A percentile compares a stretch with the other conserved stretches of the same genome.
Evolutionary conservation across 2,797 vertebrate species (phyloP).

Genomic region (Dryobates pubescens): DNA sequence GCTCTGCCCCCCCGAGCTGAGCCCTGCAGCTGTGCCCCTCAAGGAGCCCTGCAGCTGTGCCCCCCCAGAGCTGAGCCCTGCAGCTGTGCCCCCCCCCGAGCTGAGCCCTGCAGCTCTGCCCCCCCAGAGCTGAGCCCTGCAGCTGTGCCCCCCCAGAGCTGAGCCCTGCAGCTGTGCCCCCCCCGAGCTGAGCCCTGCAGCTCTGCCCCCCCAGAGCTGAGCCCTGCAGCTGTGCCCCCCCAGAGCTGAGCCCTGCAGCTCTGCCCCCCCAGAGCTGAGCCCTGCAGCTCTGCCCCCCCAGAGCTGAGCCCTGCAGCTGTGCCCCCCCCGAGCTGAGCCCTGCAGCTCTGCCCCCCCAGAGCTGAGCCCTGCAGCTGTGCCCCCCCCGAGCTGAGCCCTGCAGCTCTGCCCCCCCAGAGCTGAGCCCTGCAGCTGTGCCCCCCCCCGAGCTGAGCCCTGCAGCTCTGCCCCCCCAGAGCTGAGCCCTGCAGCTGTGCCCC

Average conservation of each 20-base stretch:
- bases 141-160: no score
- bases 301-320: not conserved
- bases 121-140: not conserved
- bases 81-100: no score
- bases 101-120: no score
- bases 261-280: not conserved
- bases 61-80: not conserved
- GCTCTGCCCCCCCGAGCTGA: no score
- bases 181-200: no score
- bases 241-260: not conserved
- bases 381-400: no score
- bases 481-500: not conserved
- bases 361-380: not conserved
- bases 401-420: not conserved
- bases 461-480: not conserved
- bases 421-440: not conserved
- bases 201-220: no score
- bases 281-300: not conserved
- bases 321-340: no score
- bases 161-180: no score
- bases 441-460: no score
- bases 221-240: not conserved
- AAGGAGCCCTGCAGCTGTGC: not conserved
- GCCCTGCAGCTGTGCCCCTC: no score
- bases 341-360: not conserved